phyloP scores from a whole-genome alignment of 2,797 vertebrate species.

The Rhabdophis nuchalis region DNA sequence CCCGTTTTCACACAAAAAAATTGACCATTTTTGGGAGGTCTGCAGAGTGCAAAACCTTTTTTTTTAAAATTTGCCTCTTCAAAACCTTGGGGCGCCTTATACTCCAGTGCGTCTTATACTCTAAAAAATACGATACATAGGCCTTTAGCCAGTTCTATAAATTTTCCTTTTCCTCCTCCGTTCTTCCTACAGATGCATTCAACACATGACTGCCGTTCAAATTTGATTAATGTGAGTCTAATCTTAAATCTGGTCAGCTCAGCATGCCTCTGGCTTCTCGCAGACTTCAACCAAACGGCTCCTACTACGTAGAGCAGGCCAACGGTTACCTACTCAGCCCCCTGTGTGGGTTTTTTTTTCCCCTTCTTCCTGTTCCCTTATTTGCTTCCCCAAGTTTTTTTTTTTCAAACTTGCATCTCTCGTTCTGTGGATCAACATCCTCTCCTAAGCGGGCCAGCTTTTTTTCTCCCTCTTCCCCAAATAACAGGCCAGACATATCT shows the following conservation, averaged over 20 bases:
- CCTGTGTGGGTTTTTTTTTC: not conserved
- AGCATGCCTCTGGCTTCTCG: not conserved
- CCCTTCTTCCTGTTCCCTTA: not conserved
- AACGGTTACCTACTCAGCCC: not conserved
- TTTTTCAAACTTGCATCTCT: slow-evolving; percentile 17
- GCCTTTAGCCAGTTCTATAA: not conserved
- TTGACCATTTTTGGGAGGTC: too few relatives aligned
- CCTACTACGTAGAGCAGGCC: not conserved
- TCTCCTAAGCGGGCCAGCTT: slow-evolving; percentile 36
- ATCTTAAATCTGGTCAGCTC: not conserved
- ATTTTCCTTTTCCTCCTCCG: not conserved
- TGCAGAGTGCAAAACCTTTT: too few relatives aligned
- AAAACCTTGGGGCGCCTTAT: too few relatives aligned
- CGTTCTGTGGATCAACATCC: not conserved
- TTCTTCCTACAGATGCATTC: not conserved
- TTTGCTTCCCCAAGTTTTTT: not conserved
- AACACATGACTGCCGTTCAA: not conserved
- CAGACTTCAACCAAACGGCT: not conserved
- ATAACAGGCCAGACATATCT: slow-evolving; percentile 24
- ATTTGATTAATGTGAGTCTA: not conserved
- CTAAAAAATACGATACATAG: not conserved
- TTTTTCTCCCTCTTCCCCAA: slow-evolving; percentile 16
- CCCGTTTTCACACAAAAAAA: too few relatives aligned
- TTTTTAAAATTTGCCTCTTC: too few relatives aligned
- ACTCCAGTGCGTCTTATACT: too few relatives aligned